These are phyloP conservation scores for Albula goreensis DNA, from an alignment of 2,113 vertebrate genomes.

Conservation along the genomic window DNA sequence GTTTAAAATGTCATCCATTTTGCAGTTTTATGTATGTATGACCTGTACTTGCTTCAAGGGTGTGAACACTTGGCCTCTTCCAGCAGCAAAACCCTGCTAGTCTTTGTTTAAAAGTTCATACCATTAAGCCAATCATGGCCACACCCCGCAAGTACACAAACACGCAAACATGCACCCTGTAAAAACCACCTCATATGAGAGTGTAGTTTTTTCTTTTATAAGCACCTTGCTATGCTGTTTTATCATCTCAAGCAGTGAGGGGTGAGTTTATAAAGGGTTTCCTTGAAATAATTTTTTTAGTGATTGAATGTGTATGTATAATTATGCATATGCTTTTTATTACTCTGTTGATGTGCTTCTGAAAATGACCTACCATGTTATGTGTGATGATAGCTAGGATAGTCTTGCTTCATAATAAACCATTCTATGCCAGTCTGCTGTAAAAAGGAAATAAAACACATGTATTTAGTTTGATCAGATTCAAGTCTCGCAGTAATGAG, in stretches of 20 bases:
- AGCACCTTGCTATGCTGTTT: background rate
- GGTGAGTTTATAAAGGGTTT: background rate
- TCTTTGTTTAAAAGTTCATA: too few species aligned
- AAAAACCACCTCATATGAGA: background rate
- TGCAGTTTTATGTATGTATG: too few species aligned
- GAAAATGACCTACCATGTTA: background rate
- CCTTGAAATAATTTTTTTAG: background rate
- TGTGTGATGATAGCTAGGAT: background rate
- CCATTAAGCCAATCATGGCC: too few species aligned
- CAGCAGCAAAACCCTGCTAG: too few species aligned
- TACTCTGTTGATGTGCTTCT: background rate
- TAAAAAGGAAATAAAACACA: background rate
- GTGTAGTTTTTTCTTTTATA: background rate
- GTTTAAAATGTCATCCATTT: background rate
- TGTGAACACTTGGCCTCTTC: too few species aligned
- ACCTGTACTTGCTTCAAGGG: too few species aligned
- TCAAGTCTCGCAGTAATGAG: background rate
- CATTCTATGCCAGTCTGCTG: background rate
- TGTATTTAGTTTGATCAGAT: background rate
- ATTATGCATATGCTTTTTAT: background rate
- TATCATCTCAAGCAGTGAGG: background rate
- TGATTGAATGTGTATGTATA: background rate
- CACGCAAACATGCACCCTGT: background rate
- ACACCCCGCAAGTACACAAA: too few species aligned
- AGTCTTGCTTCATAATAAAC: background rate